These are phyloP conservation scores for Thelaira solivaga DNA, from an alignment of 2,888 invertebrate genomes.

Conservation along the genomic window DNA sequence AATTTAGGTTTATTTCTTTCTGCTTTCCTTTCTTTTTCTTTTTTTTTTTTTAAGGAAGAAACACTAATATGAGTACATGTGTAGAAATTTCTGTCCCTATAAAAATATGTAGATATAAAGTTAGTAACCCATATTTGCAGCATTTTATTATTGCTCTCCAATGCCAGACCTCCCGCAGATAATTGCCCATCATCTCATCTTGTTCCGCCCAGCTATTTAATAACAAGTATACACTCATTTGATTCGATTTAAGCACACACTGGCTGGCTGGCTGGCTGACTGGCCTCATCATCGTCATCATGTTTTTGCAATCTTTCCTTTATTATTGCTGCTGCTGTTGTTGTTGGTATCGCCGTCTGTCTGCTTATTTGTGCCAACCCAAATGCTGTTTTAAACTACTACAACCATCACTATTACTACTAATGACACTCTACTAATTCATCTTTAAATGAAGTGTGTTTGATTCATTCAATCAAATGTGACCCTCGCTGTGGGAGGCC, in stretches of 20 bases:
- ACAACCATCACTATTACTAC: too few relatives aligned
- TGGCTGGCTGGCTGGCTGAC: slow-evolving; percentile 29
- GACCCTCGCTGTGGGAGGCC: background rate
- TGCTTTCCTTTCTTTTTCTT: too few relatives aligned
- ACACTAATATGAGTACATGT: slow-evolving; percentile 53
- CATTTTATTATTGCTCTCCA: slow-evolving; percentile 57
- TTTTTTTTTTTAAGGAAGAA: background rate
- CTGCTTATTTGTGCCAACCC: slow-evolving; percentile 48
- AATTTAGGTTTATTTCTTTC: slow-evolving; percentile 32
- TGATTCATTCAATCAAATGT: slow-evolving; percentile 42
- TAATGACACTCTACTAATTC: slow-evolving; percentile 45
- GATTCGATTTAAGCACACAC: slow-evolving; percentile 55
- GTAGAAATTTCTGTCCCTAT: slow-evolving; percentile 11
- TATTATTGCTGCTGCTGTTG: slow-evolving; percentile 9
- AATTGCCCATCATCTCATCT: slow-evolving; percentile 76
- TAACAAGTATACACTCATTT: slow-evolving; percentile 66
- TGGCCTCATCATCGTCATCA: slow-evolving; percentile 42
- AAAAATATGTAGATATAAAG: slow-evolving; percentile 1
- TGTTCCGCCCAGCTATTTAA: slow-evolving; percentile 76
- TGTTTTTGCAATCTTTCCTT: slow-evolving; percentile 29
- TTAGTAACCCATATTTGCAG: slow-evolving; percentile 54
- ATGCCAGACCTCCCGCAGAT: slow-evolving; percentile 75
- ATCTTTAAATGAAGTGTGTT: slow-evolving; percentile 18
- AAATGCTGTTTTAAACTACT: slow-evolving; percentile 52
- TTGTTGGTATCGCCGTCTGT: slow-evolving; percentile 30